phyloP scores from a whole-genome alignment of 2,113 vertebrate species.

The Brachirus orientalis region DNA sequence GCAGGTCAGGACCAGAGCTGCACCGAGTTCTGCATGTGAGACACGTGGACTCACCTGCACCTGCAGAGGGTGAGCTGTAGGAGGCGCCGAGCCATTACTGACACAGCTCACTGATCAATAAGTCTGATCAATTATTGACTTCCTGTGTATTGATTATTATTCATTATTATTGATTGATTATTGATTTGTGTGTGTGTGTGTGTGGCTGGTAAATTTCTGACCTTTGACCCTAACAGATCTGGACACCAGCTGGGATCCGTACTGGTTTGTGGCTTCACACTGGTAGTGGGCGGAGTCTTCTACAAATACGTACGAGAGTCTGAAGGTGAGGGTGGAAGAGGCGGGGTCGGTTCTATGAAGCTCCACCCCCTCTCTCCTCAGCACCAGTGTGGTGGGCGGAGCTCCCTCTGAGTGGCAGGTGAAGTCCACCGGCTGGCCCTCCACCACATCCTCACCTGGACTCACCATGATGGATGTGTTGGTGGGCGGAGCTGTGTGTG shows the following conservation, averaged over 20 bases:
- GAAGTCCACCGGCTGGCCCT: conserved; percentile 65
- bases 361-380: conserved; percentile 67
- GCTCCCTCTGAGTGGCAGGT: conserved; percentile 57
- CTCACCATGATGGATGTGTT: conserved; percentile 70
- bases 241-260: conserved; percentile 45
- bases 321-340: conserved; percentile 38
- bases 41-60: conserved; percentile 55
- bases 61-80: conserved; percentile 68
- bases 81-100: neutral
- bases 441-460: conserved; percentile 64
- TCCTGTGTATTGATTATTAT: too few relatives aligned
- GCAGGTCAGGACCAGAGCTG: conserved; percentile 64
- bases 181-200: too few relatives aligned
- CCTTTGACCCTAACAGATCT: conserved; percentile 52
- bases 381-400: conserved; percentile 64
- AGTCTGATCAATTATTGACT: too few relatives aligned
- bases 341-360: conserved; percentile 36
- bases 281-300: conserved; percentile 65
- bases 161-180: conserved; percentile 16
- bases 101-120: too few relatives aligned
- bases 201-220: neutral
- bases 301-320: conserved; percentile 5
- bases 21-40: conserved; percentile 51
- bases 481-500: conserved; percentile 71
- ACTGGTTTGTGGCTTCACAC: conserved; percentile 64